Evolutionary conservation across 2,888 invertebrate species (phyloP).

Genomic region (Acanthosepion esculentum): DNA sequence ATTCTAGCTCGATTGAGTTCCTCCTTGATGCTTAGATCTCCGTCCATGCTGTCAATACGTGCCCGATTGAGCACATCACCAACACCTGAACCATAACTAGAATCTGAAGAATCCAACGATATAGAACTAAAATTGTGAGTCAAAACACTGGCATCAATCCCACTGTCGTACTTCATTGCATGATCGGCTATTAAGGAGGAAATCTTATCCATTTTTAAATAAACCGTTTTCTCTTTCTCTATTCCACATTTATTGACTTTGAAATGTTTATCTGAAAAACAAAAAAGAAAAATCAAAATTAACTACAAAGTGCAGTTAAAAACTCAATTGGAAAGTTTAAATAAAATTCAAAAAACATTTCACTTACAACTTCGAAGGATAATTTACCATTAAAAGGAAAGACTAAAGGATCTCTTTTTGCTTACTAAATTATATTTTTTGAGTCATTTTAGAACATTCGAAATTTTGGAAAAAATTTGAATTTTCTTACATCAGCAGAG

Average conservation of each 20-base stretch:
- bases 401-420: too few relatives aligned
- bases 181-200: not conserved
- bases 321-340: too few relatives aligned
- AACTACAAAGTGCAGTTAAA: too few relatives aligned
- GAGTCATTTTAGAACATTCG: too few relatives aligned
- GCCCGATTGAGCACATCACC: not conserved
- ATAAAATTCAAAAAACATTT: too few relatives aligned
- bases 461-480: too few relatives aligned
- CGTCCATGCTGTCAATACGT: constrained; percentile 25
- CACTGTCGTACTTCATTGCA: not conserved
- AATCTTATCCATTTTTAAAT: not conserved
- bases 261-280: not conserved
- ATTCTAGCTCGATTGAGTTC: constrained; percentile 36
- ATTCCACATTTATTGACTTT: not conserved
- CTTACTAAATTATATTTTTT: too few relatives aligned
- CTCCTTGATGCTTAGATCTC: not conserved
- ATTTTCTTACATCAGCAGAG: too few relatives aligned
- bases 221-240: not conserved
- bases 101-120: constrained; percentile 37
- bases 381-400: too few relatives aligned
- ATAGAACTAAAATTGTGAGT: constrained; percentile 36
- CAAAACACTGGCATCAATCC: constrained; percentile 38
- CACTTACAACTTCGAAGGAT: too few relatives aligned
- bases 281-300: not conserved
- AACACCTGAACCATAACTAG: not conserved